Base-by-base conservation (phyloP, 2,113 vertebrate species). In the Elephas maximus region DNA sequence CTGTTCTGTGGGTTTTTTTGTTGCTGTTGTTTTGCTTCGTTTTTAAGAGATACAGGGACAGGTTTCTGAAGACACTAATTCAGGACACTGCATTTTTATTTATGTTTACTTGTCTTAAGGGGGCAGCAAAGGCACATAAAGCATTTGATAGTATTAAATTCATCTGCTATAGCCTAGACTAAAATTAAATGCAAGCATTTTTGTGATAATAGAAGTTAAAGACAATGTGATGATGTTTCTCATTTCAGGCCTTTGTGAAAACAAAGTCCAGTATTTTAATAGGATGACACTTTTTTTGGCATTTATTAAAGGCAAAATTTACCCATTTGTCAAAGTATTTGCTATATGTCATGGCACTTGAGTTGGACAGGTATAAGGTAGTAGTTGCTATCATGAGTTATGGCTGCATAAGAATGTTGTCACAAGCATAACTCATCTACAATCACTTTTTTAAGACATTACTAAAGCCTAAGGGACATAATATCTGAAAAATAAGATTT, bases 21-120 rank as follows among this genome's bases (percentile, higher is more conserved):
- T 8, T 57, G 3, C n/a, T 23, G 3, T 24, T 30, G 45, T 7
- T n/a, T 8, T 67, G 33, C 8, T 8, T 30, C 23, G 8, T 23
- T 30, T 63, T 67, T 69, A 84, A 60, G 33, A 30, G 3, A 74
- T 21, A 15, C 1, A 83, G 21, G 8, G 73, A 67, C 41, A 89
- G 2, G 30, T 74, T 57, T 97, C 78, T 95, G 37, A 97, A 86
- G 90, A 97, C 97, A 96, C 28, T 9, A 69, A 78, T 94, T 93
- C 23, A 45, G 60, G 14, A 93, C 96, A 90, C 9, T 91, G 5
- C 8, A 5, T 88, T 60, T 2, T 96, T 98, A 98, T 97, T 98
- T 98, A 97, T 98, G 91, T 98, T 98, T 98, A 94, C 96, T 98
- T 98, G 97, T 98, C 98, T 98, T 98, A 97, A 99, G 98, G 97